Base-by-base conservation (phyloP, 2,797 vertebrate species). In the Chelon labrosus region DNA sequence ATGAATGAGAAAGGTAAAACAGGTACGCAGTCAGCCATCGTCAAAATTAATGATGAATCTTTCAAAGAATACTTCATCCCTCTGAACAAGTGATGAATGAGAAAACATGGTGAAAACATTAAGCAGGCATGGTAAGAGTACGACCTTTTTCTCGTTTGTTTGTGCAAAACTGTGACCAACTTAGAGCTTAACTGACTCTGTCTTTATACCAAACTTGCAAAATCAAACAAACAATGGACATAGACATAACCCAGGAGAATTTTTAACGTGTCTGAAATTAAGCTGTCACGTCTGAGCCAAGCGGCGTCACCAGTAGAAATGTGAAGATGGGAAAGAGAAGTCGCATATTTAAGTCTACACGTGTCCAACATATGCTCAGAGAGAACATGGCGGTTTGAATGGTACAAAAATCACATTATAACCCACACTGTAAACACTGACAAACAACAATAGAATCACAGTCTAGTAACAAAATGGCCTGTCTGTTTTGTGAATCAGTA, bases 61-160 rank as follows among this genome's bases (percentile, higher is more conserved):
- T 63, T 73, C 7, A 54, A 54, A 73, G 49, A 73, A 69, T 11
- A 65, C 77, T 77, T 53, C 6, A 54, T 82, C 55, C 61, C 25
- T 46, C 37, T 46, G 47, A 70, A 35, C 3, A 11, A 41, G 22
- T 65, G 82, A 90, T 52, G 63, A 73, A 76, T 75, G 65, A 42
- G 53, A 78, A 22, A 60, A 73, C 55, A 79, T 75, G 83, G 70
- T 69, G 57, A 70, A 87, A 71, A 55, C 68, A 79, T 83, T 70
- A 59, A 51, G 57, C 3, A 14, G 53, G 17, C 13, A 16, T 19
- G 5, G 46, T 46, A 44, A 65, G 66, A 69, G 69, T 31, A 19
- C 19, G 35, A 41, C n/a, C 46, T 56, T 38, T 3, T 55, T 55
- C 37, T 39, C 27, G 4, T 37, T 39, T 72, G 49, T 78, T 73